phyloP scores from a whole-genome alignment of 1,140 invertebrate species.

The Drosophila bocki region DNA sequence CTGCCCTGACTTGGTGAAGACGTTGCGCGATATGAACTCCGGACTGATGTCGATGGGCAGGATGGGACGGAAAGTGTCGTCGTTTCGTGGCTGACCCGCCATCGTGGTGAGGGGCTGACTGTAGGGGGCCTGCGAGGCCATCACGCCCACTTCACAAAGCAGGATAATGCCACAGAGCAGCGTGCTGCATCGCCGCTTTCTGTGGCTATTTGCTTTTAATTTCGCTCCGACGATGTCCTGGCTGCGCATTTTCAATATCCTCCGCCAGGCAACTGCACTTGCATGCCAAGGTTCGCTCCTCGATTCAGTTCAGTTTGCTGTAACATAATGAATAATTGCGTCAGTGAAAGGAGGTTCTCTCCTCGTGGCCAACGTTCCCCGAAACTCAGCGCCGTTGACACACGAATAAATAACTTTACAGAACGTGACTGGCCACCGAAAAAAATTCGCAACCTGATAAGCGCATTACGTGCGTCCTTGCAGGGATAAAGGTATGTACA shows the following conservation, averaged over 20 bases:
- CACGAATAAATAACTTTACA: slow-evolving; percentile 60
- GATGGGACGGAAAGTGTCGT: slow-evolving; percentile 76
- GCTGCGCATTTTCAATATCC: slow-evolving; percentile 67
- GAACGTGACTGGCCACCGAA: slow-evolving; percentile 59
- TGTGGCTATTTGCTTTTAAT: slow-evolving; percentile 76
- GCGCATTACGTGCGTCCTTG: slow-evolving; percentile 44
- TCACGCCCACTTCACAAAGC: slow-evolving; percentile 42
- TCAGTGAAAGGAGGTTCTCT: slow-evolving; percentile 17
- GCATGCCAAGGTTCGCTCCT: slow-evolving; percentile 50
- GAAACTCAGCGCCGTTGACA: slow-evolving; percentile 18
- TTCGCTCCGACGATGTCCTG: slow-evolving; percentile 46
- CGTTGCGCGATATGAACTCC: slow-evolving; percentile 80
- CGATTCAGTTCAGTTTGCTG: slow-evolving; percentile 29
- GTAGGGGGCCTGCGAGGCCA: slow-evolving; percentile 21
- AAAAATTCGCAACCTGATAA: slow-evolving; percentile 28
- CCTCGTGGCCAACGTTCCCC: slow-evolving; percentile 26
- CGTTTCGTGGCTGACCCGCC: slow-evolving; percentile 57
- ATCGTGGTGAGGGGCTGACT: slow-evolving; percentile 73
- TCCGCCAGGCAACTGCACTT: slow-evolving; percentile 46
- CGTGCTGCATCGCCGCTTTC: slow-evolving; percentile 61
- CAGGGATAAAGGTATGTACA: slow-evolving; percentile 9
- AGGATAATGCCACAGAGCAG: slow-evolving; percentile 41
- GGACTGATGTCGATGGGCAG: slow-evolving; percentile 74
- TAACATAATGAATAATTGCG: slow-evolving; percentile 43
- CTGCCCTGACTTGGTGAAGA: slow-evolving; percentile 77